Evolutionary conservation across 2,888 invertebrate species (phyloP), one percentile per base, ranked within the genome.

Genomic region (Eupithecia centaureata): DNA sequence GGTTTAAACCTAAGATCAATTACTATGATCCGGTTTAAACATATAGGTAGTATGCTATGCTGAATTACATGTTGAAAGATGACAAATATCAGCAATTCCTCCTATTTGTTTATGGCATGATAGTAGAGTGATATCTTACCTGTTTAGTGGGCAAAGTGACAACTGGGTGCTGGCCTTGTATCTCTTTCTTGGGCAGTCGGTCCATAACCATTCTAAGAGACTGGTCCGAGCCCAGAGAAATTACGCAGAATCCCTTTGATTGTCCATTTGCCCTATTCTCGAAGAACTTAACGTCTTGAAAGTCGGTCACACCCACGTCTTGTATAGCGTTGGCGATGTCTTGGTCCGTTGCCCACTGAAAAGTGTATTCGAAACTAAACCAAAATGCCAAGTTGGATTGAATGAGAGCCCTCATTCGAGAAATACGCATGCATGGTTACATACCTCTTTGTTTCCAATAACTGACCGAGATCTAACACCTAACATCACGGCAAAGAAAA

Each of bases 191-290:
- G n/a, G 98, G 96, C 74, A 99, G 94, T 77, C 98, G 96, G 77
- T 99, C 99, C 95, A 99, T 95, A 70, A 98, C 96, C 82, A 96
- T 93, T 66, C 98, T 94, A 89, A 98, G 95, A 77, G 99, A 98
- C 74, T 95, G 94, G 82, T 99, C 99, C 0, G 99, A 98, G 18
- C 97, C 98, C 75, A 99, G 94, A 1, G 98, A 97, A 77, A 99
- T 96, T 61, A 99, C 97, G 86, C 99, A 99, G 93, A 99, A 99
- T 33, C 99, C 98, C 94, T 99, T 99, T 0, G 98, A 99, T 90
- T 99, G 99, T 30, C 99, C 99, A 94, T 99, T 99, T 38, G 98
- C 97, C 81, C 99, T 95, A 94, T 99, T 99, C 92, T 99, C 99
- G 93, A 99, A 99, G 93, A 99, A 99, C 92, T 99, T 99, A 42